Evolutionary conservation across 2,888 invertebrate species (phyloP).

Genomic region (Nasonovia ribisnigri): DNA sequence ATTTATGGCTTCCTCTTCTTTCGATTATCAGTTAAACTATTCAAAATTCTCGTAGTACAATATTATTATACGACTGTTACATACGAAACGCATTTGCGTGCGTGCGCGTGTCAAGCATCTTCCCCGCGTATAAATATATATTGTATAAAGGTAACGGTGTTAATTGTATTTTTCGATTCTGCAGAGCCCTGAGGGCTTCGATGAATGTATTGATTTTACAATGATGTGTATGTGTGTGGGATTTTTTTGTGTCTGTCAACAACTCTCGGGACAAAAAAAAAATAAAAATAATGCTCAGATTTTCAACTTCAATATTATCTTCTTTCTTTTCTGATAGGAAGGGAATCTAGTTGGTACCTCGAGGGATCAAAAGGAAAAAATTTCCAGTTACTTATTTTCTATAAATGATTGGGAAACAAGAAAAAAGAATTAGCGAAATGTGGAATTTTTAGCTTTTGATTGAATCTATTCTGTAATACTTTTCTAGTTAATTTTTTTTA

Average conservation of each 20-base stretch:
- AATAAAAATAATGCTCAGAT: not conserved
- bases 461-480: no score
- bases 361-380: not conserved
- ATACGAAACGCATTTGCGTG: not conserved
- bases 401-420: not conserved
- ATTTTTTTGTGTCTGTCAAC: not conserved
- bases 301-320: not conserved
- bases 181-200: not conserved
- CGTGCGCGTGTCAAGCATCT: not conserved
- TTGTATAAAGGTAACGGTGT: no score
- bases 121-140: not conserved
- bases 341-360: not conserved
- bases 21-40: slow-evolving; percentile 18
- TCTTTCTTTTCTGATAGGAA: not conserved
- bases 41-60: not conserved
- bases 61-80: not conserved
- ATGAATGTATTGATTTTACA: not conserved
- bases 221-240: not conserved
- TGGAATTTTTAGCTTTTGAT: no score
- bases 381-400: not conserved
- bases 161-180: not conserved
- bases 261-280: not conserved
- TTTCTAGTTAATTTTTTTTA: not conserved
- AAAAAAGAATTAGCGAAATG: not conserved
- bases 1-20: slow-evolving; percentile 23